These are phyloP conservation scores for Myrmecobius fasciatus DNA, from an alignment of 2,113 vertebrate genomes.

Conservation along the genomic window DNA sequence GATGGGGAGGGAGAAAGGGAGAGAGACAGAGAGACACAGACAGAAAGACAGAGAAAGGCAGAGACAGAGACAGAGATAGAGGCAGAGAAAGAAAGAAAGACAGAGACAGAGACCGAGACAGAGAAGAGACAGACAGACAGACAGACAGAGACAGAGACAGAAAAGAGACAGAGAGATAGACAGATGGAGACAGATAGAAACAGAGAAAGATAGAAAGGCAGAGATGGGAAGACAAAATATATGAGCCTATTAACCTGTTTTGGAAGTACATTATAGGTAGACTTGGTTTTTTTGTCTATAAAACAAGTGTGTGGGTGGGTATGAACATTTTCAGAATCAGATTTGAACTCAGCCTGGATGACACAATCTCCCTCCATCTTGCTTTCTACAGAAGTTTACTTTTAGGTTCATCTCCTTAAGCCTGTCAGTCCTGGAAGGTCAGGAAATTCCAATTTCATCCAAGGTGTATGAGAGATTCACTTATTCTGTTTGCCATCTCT, in stretches of 20 bases:
- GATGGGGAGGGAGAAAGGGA: neutral
- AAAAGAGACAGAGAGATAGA: no score
- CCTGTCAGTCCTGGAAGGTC: neutral
- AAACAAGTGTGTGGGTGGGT: fast-evolving
- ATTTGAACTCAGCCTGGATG: fast-evolving
- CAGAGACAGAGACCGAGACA: no score
- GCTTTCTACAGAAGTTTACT: neutral
- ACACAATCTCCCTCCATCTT: neutral
- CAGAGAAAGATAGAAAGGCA: neutral
- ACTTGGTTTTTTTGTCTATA: neutral
- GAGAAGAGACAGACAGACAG: neutral
- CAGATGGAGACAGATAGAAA: no score
- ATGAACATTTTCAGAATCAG: neutral
- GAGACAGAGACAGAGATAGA: no score
- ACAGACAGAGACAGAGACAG: no score
- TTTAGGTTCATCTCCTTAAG: neutral
- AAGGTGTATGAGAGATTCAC: conserved; percentile 75
- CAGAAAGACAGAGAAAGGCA: no score
- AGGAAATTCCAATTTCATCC: conserved; percentile 36
- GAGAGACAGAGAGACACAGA: no score
- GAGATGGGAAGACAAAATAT: neutral
- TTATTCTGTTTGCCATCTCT: conserved; percentile 80
- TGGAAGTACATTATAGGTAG: neutral
- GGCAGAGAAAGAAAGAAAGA: no score
- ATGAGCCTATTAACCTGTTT: neutral